Conservation (phyloP, 2,113 vertebrate species). For the Ageneiosus marmoratus region DNA sequence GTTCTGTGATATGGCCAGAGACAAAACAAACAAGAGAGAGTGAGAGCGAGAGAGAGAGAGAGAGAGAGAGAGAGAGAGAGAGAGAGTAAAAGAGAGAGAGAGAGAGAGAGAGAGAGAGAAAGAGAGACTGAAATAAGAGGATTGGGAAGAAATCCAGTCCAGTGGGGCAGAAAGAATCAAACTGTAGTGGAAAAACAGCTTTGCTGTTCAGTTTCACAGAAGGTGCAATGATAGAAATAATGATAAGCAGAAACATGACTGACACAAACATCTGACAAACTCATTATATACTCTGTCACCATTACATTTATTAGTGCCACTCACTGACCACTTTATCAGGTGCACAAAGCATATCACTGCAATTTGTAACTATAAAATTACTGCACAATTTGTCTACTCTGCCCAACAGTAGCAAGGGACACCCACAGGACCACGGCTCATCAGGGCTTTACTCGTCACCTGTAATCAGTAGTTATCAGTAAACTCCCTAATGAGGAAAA, state of each 20-base stretch:
- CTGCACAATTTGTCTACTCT: neutral
- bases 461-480: neutral
- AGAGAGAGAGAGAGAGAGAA: neutral
- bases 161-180: slow-evolving; percentile 39
- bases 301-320: neutral
- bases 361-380: neutral
- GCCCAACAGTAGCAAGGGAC: neutral
- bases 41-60: neutral
- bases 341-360: neutral
- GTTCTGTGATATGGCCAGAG: neutral
- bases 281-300: neutral
- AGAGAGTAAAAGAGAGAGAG: neutral
- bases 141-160: slow-evolving; percentile 31
- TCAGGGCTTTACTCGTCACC: neutral
- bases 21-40: neutral
- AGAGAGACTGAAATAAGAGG: slow-evolving; percentile 64
- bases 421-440: neutral
- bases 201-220: neutral
- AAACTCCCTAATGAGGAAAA: neutral
- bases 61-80: neutral
- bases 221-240: neutral
- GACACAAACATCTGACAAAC: neutral
- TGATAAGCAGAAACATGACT: neutral
- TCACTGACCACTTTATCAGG: slow-evolving; percentile 3
- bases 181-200: neutral